Percentiles rank a stretch among this genome's conserved stretches.
phyloP scores from a whole-genome alignment of 2,888 invertebrate species.

The Diloba caeruleocephala region DNA sequence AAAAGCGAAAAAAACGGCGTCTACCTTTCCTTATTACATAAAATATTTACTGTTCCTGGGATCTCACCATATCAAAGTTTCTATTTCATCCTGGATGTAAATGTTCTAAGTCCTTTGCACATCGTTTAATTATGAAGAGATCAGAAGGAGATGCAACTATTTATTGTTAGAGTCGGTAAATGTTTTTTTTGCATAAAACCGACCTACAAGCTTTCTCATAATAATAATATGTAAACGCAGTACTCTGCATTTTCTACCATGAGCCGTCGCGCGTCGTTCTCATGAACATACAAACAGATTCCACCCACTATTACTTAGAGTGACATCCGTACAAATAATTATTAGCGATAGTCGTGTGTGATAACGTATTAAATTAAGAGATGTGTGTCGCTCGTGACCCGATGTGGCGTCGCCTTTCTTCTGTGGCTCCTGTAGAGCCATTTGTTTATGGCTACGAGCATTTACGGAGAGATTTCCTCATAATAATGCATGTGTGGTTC shows the following conservation, averaged over 20 bases:
- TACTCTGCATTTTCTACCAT: background rate
- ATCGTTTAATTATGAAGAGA: too few species aligned
- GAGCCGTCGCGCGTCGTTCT: background rate
- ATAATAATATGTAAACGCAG: background rate
- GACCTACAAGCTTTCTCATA: too few species aligned
- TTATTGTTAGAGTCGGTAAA: too few species aligned
- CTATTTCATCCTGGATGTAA: too few species aligned
- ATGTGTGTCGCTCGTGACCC: slow-evolving; percentile 72
- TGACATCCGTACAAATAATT: slow-evolving; percentile 76
- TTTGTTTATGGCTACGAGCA: slow-evolving; percentile 52
- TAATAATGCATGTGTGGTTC: slow-evolving; percentile 30
- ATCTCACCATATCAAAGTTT: too few species aligned
- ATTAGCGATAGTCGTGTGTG: slow-evolving; percentile 79
- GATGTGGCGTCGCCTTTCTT: slow-evolving; percentile 56
- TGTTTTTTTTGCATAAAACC: too few species aligned
- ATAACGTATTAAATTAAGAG: slow-evolving; percentile 81
- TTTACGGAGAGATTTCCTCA: slow-evolving; percentile 34
- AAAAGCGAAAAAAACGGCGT: too few species aligned
- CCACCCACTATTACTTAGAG: slow-evolving; percentile 37
- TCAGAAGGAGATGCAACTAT: too few species aligned
- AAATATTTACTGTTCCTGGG: too few species aligned
- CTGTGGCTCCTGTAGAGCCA: slow-evolving; percentile 41
- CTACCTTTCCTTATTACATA: too few species aligned
- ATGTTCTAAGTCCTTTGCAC: too few species aligned
- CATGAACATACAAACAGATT: slow-evolving; percentile 22